These are phyloP conservation scores for Drosophila orosa DNA, from an alignment of 1,140 invertebrate species.

Conservation along the genomic window DNA sequence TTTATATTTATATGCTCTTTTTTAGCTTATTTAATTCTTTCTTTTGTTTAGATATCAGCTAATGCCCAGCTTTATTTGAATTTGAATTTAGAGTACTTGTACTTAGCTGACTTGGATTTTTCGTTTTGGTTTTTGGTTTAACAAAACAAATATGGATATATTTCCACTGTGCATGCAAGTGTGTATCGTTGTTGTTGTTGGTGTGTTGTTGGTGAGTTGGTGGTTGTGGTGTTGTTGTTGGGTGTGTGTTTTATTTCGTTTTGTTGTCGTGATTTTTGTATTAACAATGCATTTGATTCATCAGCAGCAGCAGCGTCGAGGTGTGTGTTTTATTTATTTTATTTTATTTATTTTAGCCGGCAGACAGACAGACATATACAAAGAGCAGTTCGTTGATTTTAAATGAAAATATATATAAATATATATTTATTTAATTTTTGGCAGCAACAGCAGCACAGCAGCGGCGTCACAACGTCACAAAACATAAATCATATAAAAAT, in stretches of 20 bases:
- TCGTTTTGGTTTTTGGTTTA: constrained; percentile 1
- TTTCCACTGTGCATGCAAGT: constrained; percentile 59
- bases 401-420: constrained; percentile 6
- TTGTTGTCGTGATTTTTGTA: constrained; percentile 32
- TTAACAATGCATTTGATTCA: constrained; percentile 56
- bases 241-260: constrained; percentile 26
- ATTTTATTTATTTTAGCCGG: constrained; percentile 21
- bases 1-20: not conserved
- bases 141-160: constrained; percentile 18
- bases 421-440: constrained; percentile 8
- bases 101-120: constrained; percentile 39
- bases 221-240: constrained; percentile 14
- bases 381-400: constrained; percentile 30
- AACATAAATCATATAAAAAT: constrained; percentile 59
- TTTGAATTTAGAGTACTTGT: constrained; percentile 33
- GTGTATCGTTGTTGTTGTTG: constrained; percentile 14
- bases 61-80: constrained; percentile 19
- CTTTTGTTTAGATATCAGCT: constrained; percentile 8
- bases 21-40: constrained; percentile 15
- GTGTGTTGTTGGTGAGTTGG: constrained; percentile 13
- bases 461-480: constrained; percentile 49
- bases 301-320: constrained; percentile 33
- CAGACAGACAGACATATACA: constrained; percentile 50
- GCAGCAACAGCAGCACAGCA: constrained; percentile 30
- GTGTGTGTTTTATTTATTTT: constrained; percentile 13